These are phyloP conservation scores for Bos javanicus DNA, from an alignment of 2,113 vertebrate species.

Conservation along the genomic window DNA sequence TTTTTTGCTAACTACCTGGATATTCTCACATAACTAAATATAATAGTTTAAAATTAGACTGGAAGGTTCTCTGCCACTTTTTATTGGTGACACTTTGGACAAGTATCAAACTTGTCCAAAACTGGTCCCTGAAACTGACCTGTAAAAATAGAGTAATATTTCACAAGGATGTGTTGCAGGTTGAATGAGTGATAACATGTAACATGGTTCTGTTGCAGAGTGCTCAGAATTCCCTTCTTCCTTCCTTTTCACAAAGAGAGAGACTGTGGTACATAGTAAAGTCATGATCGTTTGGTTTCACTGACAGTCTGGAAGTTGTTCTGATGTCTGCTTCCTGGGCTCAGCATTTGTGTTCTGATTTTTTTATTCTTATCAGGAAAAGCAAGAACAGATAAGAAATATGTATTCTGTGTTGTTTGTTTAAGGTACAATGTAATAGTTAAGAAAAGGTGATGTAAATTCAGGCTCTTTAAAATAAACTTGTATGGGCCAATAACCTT, in stretches of 20 bases:
- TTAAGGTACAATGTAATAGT: background rate
- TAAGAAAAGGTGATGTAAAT: background rate
- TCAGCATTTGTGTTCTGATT: background rate
- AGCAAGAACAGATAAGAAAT: background rate
- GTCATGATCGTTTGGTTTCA: background rate
- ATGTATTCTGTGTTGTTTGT: background rate
- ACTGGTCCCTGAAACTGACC: background rate
- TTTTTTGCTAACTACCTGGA: background rate
- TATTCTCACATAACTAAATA: conserved; percentile 8
- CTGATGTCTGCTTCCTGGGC: background rate
- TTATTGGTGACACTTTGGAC: background rate
- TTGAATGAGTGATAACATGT: background rate
- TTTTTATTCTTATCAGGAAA: background rate
- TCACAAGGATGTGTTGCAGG: background rate
- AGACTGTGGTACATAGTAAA: background rate
- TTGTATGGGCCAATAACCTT: background rate
- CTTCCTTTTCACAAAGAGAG: background rate
- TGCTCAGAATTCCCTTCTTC: background rate
- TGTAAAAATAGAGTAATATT: background rate
- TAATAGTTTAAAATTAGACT: conserved; percentile 3
- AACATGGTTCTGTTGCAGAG: background rate
- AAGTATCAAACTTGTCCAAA: background rate
- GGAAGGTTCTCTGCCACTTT: background rate
- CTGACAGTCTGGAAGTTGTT: background rate
- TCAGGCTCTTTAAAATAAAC: background rate